Conservation (phyloP, 2,888 invertebrate species). For the Odontomyia ornata region DNA sequence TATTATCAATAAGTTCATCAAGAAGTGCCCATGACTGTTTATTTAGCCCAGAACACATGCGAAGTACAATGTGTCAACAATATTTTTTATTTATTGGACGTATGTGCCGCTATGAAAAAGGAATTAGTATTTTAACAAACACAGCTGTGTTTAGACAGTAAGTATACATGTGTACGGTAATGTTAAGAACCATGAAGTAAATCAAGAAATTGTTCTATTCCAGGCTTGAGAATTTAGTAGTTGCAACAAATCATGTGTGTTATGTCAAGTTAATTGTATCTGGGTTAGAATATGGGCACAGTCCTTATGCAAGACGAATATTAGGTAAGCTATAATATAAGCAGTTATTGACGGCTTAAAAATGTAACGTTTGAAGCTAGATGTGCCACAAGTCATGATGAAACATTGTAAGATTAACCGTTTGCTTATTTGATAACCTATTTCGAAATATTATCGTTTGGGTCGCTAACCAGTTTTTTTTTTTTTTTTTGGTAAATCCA, state of each 20-base stretch:
- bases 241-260: constrained; percentile 85
- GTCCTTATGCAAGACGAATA: constrained; percentile 76
- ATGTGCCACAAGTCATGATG: no score
- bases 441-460: no score
- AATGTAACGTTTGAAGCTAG: no score
- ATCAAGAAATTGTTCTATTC: constrained; percentile 1
- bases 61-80: constrained; percentile 89
- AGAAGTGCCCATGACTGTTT: constrained; percentile 85
- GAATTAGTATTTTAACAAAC: constrained; percentile 76
- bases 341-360: background rate
- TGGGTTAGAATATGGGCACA: constrained; percentile 85
- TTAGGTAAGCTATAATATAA: constrained; percentile 57
- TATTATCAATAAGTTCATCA: constrained; percentile 76
- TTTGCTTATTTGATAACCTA: no score
- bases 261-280: constrained; percentile 94
- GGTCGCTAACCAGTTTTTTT: no score
- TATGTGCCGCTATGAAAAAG: constrained; percentile 76
- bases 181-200: background rate
- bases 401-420: no score
- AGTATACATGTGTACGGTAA: constrained; percentile 54
- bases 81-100: constrained; percentile 95
- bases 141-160: constrained; percentile 80
- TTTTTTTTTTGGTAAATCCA: no score
- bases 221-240: constrained; percentile 68
- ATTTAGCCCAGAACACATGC: constrained; percentile 87